phyloP scores from a whole-genome alignment of 2,888 invertebrate genomes.

The Drosophila neonasuta region DNA sequence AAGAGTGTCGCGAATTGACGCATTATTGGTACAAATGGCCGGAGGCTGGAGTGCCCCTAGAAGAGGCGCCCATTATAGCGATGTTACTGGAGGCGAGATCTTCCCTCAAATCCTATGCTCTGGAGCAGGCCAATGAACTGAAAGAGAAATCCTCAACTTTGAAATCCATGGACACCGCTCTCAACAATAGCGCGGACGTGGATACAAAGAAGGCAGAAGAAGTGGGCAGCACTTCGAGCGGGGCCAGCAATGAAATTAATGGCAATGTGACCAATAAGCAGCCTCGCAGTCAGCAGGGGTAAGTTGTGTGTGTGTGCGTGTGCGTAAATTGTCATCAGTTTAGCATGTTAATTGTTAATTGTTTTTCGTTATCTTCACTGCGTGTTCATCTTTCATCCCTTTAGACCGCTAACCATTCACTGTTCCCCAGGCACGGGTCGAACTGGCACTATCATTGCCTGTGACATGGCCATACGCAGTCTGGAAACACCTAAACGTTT shows the following conservation, averaged over 20 bases:
- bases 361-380: slow-evolving; percentile 44
- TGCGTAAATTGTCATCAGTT: neutral
- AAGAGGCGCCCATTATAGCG: slow-evolving; percentile 92
- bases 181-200: slow-evolving; percentile 22
- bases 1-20: slow-evolving; percentile 92
- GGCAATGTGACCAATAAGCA: slow-evolving; percentile 74
- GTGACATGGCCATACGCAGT: slow-evolving; percentile 93
- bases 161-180: slow-evolving; percentile 56
- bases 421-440: slow-evolving; percentile 96
- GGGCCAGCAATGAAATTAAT: slow-evolving; percentile 70
- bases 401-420: slow-evolving; percentile 90
- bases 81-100: slow-evolving; percentile 92
- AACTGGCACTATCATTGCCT: slow-evolving; percentile 92
- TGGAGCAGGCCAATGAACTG: slow-evolving; percentile 79
- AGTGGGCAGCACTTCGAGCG: slow-evolving; percentile 49
- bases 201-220: slow-evolving; percentile 38
- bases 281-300: slow-evolving; percentile 81
- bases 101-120: slow-evolving; percentile 79
- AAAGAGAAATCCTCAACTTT: slow-evolving; percentile 71
- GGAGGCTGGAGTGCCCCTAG: slow-evolving; percentile 90
- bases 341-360: slow-evolving; percentile 16
- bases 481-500: slow-evolving; percentile 89
- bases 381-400: slow-evolving; percentile 42
- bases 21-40: slow-evolving; percentile 99
- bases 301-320: slow-evolving; percentile 62